These are phyloP conservation scores for Entosphenus tridentatus DNA, from an alignment of 2,113 vertebrate genomes.

Conservation along the genomic window DNA sequence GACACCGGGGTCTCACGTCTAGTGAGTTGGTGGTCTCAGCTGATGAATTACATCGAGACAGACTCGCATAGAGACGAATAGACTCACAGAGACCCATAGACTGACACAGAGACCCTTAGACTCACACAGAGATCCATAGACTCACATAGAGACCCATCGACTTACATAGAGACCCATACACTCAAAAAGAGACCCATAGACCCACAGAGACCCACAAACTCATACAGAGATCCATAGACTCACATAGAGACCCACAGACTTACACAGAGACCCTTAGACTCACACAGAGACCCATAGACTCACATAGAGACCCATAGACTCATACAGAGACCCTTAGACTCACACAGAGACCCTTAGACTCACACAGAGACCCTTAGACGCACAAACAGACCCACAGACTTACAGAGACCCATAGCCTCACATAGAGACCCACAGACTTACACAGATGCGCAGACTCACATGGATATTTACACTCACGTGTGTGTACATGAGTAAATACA, in stretches of 20 bases:
- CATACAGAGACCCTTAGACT: neutral
- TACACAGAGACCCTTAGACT: neutral
- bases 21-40: no score
- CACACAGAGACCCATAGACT: neutral
- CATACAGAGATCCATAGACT: neutral
- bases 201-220: neutral
- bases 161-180: no score
- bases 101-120: neutral
- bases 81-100: neutral
- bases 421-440: neutral
- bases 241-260: neutral
- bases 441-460: neutral
- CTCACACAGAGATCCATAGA: neutral
- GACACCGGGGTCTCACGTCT: no score
- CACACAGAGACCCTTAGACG: neutral
- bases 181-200: neutral
- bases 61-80: neutral
- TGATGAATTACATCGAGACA: neutral
- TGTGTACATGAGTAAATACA: neutral
- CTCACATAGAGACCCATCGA: no score
- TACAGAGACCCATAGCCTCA: neutral
- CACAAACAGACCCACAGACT: neutral
- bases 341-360: neutral
- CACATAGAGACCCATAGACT: neutral
- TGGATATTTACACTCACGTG: neutral